These are phyloP conservation scores for Rhingia campestris DNA, from an alignment of 2,888 invertebrate species.

Conservation along the genomic window DNA sequence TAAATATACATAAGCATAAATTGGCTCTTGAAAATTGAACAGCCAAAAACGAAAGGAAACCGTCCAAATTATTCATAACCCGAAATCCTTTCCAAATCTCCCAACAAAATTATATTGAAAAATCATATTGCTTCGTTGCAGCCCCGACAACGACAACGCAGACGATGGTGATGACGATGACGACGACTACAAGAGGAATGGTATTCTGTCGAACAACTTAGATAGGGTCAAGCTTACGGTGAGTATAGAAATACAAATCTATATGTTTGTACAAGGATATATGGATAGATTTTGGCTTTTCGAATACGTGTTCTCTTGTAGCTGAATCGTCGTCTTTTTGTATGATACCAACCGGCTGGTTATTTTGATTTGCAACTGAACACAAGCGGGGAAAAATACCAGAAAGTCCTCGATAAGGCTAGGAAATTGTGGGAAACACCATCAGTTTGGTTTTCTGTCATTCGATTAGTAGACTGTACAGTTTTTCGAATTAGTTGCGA, in stretches of 20 bases:
- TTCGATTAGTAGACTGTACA: slow-evolving; percentile 48
- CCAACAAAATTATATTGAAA: slow-evolving; percentile 70
- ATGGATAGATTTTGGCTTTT: slow-evolving; percentile 40
- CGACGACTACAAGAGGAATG: not conserved
- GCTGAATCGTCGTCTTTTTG: slow-evolving; percentile 7
- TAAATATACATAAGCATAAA: slow-evolving; percentile 70
- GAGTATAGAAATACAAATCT: slow-evolving; percentile 18
- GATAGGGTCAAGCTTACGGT: slow-evolving; percentile 43
- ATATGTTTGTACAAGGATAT: not conserved
- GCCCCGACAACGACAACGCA: not conserved
- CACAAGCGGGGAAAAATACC: slow-evolving; percentile 6
- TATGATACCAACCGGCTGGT: slow-evolving; percentile 45
- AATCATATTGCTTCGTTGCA: slow-evolving; percentile 62
- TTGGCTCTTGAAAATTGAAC: slow-evolving; percentile 68
- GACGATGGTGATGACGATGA: not conserved
- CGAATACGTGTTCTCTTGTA: slow-evolving; percentile 32
- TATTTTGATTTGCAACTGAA: slow-evolving; percentile 59
- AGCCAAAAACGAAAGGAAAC: slow-evolving; percentile 44
- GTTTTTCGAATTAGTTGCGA: slow-evolving; percentile 57
- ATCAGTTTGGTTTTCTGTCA: slow-evolving; percentile 57
- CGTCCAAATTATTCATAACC: slow-evolving; percentile 69
- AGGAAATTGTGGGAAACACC: slow-evolving; percentile 36
- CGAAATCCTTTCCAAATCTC: slow-evolving; percentile 67
- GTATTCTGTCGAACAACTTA: slow-evolving; percentile 26
- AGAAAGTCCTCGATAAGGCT: not conserved